Percentiles rank a stretch among this genome's conserved stretches.
These are phyloP conservation scores for Bombyx mandarina DNA, from an alignment of 1,140 invertebrate species.

Conservation along the genomic window DNA sequence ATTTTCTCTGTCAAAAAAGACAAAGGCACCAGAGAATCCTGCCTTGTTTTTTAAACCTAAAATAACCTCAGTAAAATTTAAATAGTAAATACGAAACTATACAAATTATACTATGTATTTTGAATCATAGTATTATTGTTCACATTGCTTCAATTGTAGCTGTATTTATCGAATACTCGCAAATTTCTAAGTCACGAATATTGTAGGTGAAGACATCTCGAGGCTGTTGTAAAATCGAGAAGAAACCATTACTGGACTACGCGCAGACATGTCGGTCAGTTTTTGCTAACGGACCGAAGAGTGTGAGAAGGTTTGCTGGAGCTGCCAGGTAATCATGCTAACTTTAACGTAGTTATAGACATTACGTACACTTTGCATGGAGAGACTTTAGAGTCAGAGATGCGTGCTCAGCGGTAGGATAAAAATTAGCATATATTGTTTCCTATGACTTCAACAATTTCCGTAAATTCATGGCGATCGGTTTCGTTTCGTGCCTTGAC, in stretches of 20 bases:
- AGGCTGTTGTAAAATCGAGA: conserved; percentile 76
- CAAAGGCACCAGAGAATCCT: too few species aligned
- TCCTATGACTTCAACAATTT: not conserved
- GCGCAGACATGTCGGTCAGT: conserved; percentile 84
- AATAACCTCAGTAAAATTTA: too few species aligned
- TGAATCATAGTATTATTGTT: not conserved
- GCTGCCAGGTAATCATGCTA: conserved; percentile 71
- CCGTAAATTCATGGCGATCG: too few species aligned
- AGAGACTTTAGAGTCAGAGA: too few species aligned
- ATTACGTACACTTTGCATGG: too few species aligned
- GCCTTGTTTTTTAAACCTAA: too few species aligned
- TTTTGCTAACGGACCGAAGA: conserved; percentile 80
- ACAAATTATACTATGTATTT: too few species aligned
- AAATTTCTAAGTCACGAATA: conserved; percentile 4
- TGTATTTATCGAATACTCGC: not conserved
- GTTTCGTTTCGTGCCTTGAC: too few species aligned
- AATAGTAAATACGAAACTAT: too few species aligned
- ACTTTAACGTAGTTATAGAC: too few species aligned
- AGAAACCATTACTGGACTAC: conserved; percentile 79
- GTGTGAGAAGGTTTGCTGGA: conserved; percentile 71
- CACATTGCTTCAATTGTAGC: not conserved
- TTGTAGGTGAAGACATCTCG: conserved; percentile 79
- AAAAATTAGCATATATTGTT: not conserved
- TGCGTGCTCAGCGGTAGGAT: too few species aligned
- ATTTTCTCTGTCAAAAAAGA: too few species aligned